Evolutionary conservation across 2,113 vertebrate genomes (phyloP).

Genomic region (Psephotus haematonotus): DNA sequence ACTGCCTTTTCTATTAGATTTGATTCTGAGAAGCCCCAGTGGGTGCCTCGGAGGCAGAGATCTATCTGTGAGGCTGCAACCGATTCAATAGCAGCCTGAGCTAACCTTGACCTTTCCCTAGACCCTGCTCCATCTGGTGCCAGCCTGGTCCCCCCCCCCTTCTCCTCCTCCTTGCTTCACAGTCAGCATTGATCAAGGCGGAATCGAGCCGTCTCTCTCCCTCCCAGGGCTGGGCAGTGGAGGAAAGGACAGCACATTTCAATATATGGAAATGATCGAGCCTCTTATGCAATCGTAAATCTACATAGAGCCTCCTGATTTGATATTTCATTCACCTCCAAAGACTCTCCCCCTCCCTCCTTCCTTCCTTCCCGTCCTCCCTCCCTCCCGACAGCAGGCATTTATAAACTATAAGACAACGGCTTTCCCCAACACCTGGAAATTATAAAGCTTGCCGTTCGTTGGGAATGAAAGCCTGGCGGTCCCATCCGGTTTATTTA

Average conservation of each 20-base stretch:
- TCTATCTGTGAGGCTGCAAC: slow-evolving; percentile 87
- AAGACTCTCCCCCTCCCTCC: slow-evolving; percentile 45
- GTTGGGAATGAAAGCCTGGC: slow-evolving; percentile 50
- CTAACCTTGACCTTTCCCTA: slow-evolving; percentile 92
- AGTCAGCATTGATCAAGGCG: slow-evolving; percentile 89
- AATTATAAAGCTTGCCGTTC: slow-evolving; percentile 73
- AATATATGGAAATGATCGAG: slow-evolving; percentile 85
- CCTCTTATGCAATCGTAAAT: slow-evolving; percentile 88
- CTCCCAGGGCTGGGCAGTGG: slow-evolving; percentile 78
- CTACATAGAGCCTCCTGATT: slow-evolving; percentile 80
- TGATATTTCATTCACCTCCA: slow-evolving; percentile 81
- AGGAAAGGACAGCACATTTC: slow-evolving; percentile 82
- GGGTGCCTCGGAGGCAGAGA: slow-evolving; percentile 88
- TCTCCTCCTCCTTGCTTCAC: slow-evolving; percentile 75
- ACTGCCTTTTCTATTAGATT: slow-evolving; percentile 89
- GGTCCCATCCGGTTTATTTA: background rate
- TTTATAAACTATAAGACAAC: slow-evolving; percentile 75
- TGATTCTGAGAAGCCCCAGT: slow-evolving; percentile 88
- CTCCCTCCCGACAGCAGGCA: slow-evolving; percentile 55
- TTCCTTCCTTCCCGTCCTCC: background rate
- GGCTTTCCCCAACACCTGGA: slow-evolving; percentile 77
- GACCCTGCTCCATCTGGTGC: slow-evolving; percentile 91
- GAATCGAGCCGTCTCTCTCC: slow-evolving; percentile 76
- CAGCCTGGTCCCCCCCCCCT: slow-evolving; percentile 74
- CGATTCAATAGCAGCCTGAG: slow-evolving; percentile 87